A percentile compares a stretch with the other conserved stretches of the same genome.
phyloP scores from a whole-genome alignment of 2,797 vertebrate species.

The Scleropages formosus region DNA sequence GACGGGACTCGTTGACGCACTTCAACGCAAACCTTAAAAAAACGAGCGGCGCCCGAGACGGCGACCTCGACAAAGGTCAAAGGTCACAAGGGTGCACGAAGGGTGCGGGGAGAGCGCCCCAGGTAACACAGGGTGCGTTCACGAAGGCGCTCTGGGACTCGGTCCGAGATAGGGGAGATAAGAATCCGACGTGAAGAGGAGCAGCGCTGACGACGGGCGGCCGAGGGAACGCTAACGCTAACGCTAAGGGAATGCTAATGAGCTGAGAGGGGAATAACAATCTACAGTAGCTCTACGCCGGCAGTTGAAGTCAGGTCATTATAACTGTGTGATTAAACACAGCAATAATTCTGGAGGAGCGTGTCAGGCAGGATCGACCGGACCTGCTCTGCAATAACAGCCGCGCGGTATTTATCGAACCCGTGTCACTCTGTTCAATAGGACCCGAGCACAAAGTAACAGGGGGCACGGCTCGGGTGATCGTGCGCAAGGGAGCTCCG shows the following conservation, averaged over 20 bases:
- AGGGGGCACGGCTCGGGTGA: too few species aligned
- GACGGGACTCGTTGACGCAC: neutral
- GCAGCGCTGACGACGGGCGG: too few species aligned
- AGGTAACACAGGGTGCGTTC: conserved; percentile 4
- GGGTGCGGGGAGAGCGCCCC: neutral
- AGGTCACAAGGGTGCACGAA: neutral
- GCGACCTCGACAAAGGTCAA: conserved; percentile 9
- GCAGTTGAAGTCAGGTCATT: neutral
- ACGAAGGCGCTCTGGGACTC: neutral
- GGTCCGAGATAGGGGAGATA: conserved; percentile 20
- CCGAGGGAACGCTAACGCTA: conserved; percentile 1
- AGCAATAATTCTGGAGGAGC: conserved; percentile 8
- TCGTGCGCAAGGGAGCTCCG: too few species aligned
- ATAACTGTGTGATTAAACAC: neutral
- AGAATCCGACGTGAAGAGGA: neutral
- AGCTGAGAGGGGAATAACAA: too few species aligned
- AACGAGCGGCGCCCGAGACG: neutral
- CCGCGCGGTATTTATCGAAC: neutral
- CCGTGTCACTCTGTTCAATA: conserved; percentile 10
- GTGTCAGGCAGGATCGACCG: conserved; percentile 11
- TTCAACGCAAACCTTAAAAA: neutral
- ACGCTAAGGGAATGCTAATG: neutral
- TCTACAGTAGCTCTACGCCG: too few species aligned
- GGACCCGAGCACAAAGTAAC: too few species aligned
- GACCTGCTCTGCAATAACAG: conserved; percentile 4